phyloP scores from a whole-genome alignment of 2,113 vertebrate species.

The Hydrochoerus hydrochaeris region DNA sequence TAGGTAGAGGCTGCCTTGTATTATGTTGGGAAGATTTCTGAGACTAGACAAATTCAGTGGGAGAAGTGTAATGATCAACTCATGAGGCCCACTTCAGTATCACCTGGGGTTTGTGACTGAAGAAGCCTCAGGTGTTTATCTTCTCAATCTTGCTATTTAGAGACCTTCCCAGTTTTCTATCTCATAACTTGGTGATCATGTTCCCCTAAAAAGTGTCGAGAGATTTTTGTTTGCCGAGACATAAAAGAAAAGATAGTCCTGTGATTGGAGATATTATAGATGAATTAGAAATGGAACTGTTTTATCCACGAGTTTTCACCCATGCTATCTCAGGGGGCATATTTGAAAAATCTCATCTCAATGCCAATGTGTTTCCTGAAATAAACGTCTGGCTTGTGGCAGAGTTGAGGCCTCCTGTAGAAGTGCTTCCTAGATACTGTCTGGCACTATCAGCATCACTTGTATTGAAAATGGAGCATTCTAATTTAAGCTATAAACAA shows the following conservation, averaged over 20 bases:
- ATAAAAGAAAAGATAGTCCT: not conserved
- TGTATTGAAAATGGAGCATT: constrained; percentile 51
- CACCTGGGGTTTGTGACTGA: not conserved
- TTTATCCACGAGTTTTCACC: not conserved
- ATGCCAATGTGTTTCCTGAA: constrained; percentile 22
- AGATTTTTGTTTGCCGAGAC: not conserved
- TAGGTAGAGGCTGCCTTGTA: not conserved
- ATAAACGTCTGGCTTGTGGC: constrained; percentile 26
- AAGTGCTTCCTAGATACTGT: not conserved
- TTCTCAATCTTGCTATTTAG: not conserved
- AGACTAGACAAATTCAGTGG: not conserved
- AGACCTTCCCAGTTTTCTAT: not conserved
- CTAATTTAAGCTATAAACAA: constrained; percentile 41
- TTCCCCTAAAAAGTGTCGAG: not conserved
- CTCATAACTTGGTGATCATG: not conserved
- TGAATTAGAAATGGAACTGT: not conserved
- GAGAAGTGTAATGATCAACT: not conserved
- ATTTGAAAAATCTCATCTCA: constrained; percentile 52
- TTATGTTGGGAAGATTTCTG: not conserved
- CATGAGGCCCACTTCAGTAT: not conserved
- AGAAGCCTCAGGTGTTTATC: not conserved
- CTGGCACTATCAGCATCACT: not conserved
- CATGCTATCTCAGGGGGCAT: constrained; percentile 5
- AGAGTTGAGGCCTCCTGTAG: not conserved
- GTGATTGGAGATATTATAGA: not conserved